Base-by-base conservation (phyloP, 1,140 invertebrate species). In the Cyclargus thomasi region DNA sequence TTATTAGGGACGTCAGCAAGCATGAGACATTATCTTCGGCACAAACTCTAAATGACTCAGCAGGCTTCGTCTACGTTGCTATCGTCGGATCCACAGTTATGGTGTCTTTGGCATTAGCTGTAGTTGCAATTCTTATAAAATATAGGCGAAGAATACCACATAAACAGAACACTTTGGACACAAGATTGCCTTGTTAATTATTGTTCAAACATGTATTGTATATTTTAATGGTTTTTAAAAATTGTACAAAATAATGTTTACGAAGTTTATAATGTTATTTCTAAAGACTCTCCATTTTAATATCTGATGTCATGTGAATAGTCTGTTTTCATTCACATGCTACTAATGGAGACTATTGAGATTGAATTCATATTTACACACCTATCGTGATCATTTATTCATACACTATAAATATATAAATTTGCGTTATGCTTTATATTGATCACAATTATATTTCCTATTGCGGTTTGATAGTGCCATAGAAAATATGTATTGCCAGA, bases 71-170 rank as follows among this genome's bases (percentile, higher is more conserved):
- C 6, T 85, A 84, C 65, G 11, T 82, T 17, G 75, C 76, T 3
- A 64, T 86, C 0, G 78, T 85, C 2, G 85, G 83, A 0, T 75
- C 79, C 1, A 70, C 67, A 0, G 53, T 79, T 23, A 70, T 83
- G 55, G 71, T 79, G 62, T 57, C 80, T 16, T 29, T 83, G 6
- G 78, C 77, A n/a, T 53, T 82, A 23, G 77, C 76, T 14, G 16
- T 87, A 18, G 69, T 72, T 55, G 22, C 85, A 4, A 79, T 78
- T 66, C 20, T 81, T 11, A 78, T 77, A 53, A 88, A 74, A 70
- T 63, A 78, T 2, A 80, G 70, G 63, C 69, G 71, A 69, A 68
- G 63, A 63, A 39, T 67, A 17, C 59, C 35, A 67, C 72, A 17
- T 64, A 67, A 65, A 67, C 62, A 39, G 21, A 64, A 20, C 8